A percentile compares a stretch with the other conserved stretches of the same genome.
Conservation (phyloP, 2,113 vertebrate species). For the Cettia cetti region DNA sequence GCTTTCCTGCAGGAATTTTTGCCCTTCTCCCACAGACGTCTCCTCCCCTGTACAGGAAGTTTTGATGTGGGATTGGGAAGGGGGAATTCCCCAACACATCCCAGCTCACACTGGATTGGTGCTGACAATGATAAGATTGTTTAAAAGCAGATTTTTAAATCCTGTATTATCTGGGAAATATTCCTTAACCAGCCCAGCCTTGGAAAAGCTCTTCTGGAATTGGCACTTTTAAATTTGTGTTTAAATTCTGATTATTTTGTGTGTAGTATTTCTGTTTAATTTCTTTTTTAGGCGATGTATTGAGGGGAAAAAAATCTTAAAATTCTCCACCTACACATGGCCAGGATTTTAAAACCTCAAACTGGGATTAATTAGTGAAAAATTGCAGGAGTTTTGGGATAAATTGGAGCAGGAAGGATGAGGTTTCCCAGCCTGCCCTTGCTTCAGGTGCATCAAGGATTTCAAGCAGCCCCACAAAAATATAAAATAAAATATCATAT, state of each 20-base stretch:
- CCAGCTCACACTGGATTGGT: neutral
- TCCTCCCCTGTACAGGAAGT: neutral
- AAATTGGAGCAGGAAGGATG: neutral
- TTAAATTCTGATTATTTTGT: neutral
- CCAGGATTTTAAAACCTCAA: neutral
- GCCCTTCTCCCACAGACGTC: neutral
- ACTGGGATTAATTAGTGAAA: neutral
- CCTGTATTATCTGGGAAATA: rapidly evolving
- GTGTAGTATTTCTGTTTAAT: neutral
- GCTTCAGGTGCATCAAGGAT: no score
- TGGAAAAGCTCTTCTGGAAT: neutral
- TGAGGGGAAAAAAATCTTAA: neutral
- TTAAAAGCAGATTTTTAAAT: neutral
- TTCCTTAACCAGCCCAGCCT: neutral
- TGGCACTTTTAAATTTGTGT: neutral
- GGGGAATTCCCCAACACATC: neutral
- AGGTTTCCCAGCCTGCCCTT: neutral
- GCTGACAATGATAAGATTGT: rapidly evolving
- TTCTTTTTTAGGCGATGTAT: neutral
- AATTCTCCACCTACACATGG: neutral
- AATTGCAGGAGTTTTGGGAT: neutral
- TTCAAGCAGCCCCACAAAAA: neutral
- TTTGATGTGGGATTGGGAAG: neutral
- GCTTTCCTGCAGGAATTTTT: neutral
- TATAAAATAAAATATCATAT: neutral